A percentile compares a stretch with the other conserved stretches of the same genome.
Conservation (phyloP, 2,888 invertebrate genomes). For the Bursaphelenchus okinawaensis region DNA sequence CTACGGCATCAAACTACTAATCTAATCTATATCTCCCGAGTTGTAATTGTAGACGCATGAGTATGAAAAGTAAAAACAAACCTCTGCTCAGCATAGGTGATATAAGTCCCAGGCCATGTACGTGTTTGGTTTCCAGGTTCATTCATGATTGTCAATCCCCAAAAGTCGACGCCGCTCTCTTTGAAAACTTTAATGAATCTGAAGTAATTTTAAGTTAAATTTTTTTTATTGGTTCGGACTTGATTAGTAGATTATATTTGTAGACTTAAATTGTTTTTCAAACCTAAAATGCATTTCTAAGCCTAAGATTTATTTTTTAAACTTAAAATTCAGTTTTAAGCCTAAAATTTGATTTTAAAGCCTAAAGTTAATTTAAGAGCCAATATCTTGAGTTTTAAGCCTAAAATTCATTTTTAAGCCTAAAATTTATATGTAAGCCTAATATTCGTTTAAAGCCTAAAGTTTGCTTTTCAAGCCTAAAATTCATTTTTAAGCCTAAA, state of each 20-base stretch:
- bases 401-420: no score
- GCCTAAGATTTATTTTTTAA: no score
- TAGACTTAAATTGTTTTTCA: background rate
- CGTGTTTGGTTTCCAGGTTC: background rate
- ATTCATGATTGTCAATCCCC: slow-evolving; percentile 71
- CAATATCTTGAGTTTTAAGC: background rate
- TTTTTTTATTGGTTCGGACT: background rate
- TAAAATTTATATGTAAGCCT: no score
- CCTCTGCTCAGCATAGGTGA: slow-evolving; percentile 66
- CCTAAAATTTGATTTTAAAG: background rate
- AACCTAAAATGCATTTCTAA: no score
- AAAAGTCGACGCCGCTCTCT: slow-evolving; percentile 65
- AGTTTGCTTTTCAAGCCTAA: no score
- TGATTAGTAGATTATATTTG: background rate
- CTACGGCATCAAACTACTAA: no score
- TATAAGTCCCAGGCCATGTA: slow-evolving; percentile 59
- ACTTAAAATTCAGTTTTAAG: no score
- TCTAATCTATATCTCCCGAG: no score
- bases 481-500: no score
- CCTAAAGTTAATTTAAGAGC: background rate
- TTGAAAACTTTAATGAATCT: slow-evolving; percentile 72
- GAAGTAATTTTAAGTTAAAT: slow-evolving; percentile 59
- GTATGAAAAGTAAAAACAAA: no score
- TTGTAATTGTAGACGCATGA: no score
- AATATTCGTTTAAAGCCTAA: no score